These are phyloP conservation scores for Drosophila melanocephala DNA, from an alignment of 2,888 invertebrate species.

Conservation along the genomic window DNA sequence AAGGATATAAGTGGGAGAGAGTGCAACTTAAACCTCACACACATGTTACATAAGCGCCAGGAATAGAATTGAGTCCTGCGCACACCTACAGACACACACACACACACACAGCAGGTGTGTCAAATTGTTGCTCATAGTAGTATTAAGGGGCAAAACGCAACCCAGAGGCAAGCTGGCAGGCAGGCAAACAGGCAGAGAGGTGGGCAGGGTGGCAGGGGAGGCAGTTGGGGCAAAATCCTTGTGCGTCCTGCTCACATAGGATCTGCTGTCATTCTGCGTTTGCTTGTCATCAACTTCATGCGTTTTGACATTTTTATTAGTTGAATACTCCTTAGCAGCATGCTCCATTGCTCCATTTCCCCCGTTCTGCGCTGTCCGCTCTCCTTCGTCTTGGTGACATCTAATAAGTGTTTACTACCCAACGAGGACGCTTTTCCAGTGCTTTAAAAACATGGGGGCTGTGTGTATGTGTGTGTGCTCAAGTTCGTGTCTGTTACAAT, in stretches of 20 bases:
- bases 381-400: slow-evolving; percentile 57
- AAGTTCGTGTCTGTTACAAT: slow-evolving; percentile 44
- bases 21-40: slow-evolving; percentile 31
- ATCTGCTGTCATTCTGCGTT: slow-evolving; percentile 67
- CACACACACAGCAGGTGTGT: slow-evolving; percentile 67
- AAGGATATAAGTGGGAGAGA: slow-evolving; percentile 13
- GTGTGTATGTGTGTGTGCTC: slow-evolving; percentile 28
- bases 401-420: slow-evolving; percentile 79
- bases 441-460: slow-evolving; percentile 59
- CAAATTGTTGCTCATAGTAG: slow-evolving; percentile 64
- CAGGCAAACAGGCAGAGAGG: not conserved
- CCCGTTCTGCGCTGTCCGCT: not conserved
- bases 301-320: slow-evolving; percentile 82
- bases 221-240: slow-evolving; percentile 14
- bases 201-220: not conserved
- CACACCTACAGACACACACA: slow-evolving; percentile 31
- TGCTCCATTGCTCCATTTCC: slow-evolving; percentile 73
- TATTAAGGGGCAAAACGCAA: slow-evolving; percentile 44
- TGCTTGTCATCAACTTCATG: slow-evolving; percentile 82
- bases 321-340: slow-evolving; percentile 81
- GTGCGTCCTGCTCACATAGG: slow-evolving; percentile 21
- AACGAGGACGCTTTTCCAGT: slow-evolving; percentile 55
- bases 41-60: slow-evolving; percentile 8
- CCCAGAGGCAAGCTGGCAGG: slow-evolving; percentile 10
- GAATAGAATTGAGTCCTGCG: slow-evolving; percentile 13